Percentiles rank a stretch among this genome's conserved stretches.
Evolutionary conservation across 2,888 invertebrate species (phyloP).

Genomic region (Hylaea fasciaria): DNA sequence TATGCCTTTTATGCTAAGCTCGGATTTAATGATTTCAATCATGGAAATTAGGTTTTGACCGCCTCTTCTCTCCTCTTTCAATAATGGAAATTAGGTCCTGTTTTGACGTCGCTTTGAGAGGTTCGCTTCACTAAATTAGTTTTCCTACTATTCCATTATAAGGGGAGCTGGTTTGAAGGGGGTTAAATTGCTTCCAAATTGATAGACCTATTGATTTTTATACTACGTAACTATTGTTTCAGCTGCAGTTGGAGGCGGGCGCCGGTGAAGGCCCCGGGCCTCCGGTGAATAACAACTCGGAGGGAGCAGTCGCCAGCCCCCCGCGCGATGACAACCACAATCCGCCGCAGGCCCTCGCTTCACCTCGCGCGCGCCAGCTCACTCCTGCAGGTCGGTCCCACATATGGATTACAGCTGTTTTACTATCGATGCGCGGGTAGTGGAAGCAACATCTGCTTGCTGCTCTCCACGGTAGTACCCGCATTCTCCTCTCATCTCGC

Average conservation of each 20-base stretch:
- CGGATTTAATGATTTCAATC: neutral
- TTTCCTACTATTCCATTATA: no score
- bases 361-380: constrained; percentile 76
- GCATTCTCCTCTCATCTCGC: no score
- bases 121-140: no score
- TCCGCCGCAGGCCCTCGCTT: constrained; percentile 63
- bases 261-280: constrained; percentile 76
- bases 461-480: no score
- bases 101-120: no score
- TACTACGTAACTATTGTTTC: constrained; percentile 39
- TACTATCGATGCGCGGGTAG: no score
- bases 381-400: constrained; percentile 81
- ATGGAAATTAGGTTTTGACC: neutral
- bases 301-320: constrained; percentile 70
- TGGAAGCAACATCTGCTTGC: no score
- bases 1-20: constrained; percentile 9
- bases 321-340: constrained; percentile 81
- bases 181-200: no score
- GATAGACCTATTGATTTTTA: no score
- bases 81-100: neutral
- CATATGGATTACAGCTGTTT: neutral
- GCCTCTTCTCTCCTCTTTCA: no score
- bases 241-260: constrained; percentile 76
- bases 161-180: no score
- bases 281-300: constrained; percentile 77